Percentiles rank a stretch among this genome's conserved stretches.
Conservation (phyloP, 2,113 vertebrate genomes). For the Anguilla rostrata region DNA sequence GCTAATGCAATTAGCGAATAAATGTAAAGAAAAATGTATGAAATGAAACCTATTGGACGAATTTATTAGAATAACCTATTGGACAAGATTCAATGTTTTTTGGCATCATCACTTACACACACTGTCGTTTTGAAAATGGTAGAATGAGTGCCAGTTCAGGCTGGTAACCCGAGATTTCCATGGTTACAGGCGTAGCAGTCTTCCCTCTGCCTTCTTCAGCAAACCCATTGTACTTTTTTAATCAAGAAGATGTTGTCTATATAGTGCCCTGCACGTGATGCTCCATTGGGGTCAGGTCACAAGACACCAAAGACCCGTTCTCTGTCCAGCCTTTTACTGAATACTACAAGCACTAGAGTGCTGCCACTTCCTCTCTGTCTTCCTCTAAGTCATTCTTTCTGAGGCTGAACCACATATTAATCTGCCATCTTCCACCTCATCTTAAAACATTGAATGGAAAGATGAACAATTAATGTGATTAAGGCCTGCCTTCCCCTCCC, state of each 20-base stretch:
- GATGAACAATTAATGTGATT: slow-evolving; percentile 37
- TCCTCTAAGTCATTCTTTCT: neutral
- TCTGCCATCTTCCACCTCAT: slow-evolving; percentile 17
- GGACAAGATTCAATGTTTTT: too few species aligned
- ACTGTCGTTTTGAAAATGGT: neutral
- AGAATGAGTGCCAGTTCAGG: neutral
- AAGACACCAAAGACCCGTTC: neutral
- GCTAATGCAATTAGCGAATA: too few species aligned
- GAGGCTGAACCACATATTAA: neutral
- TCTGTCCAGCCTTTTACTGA: neutral
- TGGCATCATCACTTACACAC: neutral
- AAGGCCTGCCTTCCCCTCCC: slow-evolving; percentile 23
- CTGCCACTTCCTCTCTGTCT: neutral
- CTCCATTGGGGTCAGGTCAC: neutral
- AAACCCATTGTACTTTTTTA: neutral
- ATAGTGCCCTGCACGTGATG: neutral
- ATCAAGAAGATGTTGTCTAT: neutral
- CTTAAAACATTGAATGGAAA: slow-evolving; percentile 18
- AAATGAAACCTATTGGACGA: too few species aligned
- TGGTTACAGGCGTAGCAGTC: neutral
- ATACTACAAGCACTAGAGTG: neutral
- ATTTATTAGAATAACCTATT: too few species aligned
- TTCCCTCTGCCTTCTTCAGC: neutral
- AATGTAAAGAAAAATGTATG: too few species aligned
- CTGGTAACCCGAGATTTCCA: neutral